Conservation (phyloP, 2,888 invertebrate genomes). For the Hermaeophaga mercurialis region DNA sequence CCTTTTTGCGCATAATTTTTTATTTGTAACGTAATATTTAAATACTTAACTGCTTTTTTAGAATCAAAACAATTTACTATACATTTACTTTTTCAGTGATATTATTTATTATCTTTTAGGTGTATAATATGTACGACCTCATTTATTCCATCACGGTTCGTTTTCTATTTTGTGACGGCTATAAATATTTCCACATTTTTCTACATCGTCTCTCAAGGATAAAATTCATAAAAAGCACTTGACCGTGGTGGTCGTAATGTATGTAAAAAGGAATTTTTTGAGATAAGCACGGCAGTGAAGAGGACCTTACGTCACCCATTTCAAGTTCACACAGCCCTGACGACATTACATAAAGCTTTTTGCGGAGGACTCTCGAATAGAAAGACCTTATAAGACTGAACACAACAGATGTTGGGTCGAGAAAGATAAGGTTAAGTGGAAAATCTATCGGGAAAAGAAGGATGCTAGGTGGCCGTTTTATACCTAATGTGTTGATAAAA, state of each 20-base stretch:
- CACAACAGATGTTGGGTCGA: not conserved
- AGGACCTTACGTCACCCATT: constrained; percentile 15
- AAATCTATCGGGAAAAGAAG: not conserved
- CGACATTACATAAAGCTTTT: constrained; percentile 10
- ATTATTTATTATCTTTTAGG: too few relatives aligned
- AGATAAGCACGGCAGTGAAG: constrained; percentile 16
- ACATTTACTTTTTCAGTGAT: too few relatives aligned
- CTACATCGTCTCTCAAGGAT: constrained; percentile 3
- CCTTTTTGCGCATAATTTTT: too few relatives aligned
- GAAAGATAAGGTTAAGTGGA: not conserved
- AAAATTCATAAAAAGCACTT: constrained; percentile 24
- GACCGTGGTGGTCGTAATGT: constrained; percentile 20
- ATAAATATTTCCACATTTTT: constrained; percentile 14
- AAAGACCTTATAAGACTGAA: constrained; percentile 1
- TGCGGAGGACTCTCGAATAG: constrained; percentile 3
- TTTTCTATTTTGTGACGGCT: too few relatives aligned
- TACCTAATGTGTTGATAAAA: too few relatives aligned
- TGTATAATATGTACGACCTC: too few relatives aligned
- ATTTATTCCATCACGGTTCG: too few relatives aligned
- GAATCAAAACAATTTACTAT: too few relatives aligned
- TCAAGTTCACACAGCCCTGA: constrained; percentile 14
- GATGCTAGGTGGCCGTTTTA: not conserved
- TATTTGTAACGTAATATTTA: too few relatives aligned
- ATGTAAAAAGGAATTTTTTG: constrained; percentile 24
- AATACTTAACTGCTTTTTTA: too few relatives aligned